phyloP scores from a whole-genome alignment of 2,888 invertebrate species.

The Vanessa cardui region DNA sequence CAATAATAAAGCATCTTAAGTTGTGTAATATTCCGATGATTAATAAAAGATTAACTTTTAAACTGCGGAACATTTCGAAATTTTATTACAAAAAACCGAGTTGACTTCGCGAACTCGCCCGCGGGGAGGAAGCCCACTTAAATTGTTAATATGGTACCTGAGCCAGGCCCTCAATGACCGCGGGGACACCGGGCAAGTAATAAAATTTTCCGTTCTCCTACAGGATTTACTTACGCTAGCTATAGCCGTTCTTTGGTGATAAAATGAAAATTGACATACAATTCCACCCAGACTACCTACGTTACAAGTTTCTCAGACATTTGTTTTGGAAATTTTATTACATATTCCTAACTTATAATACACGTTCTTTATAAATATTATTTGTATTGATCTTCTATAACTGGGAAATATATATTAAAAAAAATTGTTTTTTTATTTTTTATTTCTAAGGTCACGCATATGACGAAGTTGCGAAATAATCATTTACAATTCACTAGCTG shows the following conservation, averaged over 20 bases:
- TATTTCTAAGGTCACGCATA: no score
- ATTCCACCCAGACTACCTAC: conserved; percentile 19
- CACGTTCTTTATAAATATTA: neutral
- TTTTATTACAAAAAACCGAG: conserved; percentile 10
- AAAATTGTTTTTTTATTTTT: no score
- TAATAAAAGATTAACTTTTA: conserved; percentile 10
- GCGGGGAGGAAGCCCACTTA: conserved; percentile 16
- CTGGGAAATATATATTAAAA: neutral
- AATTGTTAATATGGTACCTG: conserved; percentile 21
- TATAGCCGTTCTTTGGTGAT: conserved; percentile 9
- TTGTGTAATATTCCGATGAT: neutral
- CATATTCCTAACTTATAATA: neutral
- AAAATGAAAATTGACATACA: conserved; percentile 31
- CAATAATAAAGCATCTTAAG: neutral
- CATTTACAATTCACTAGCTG: no score
- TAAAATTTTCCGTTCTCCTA: conserved; percentile 10
- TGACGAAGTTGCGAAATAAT: no score
- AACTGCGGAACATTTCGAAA: conserved; percentile 5
- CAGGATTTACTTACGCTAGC: conserved; percentile 14
- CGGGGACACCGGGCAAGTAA: conserved; percentile 14
- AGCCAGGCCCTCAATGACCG: conserved; percentile 16
- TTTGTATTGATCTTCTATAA: neutral
- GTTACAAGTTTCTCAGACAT: conserved; percentile 8
- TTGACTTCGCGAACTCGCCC: conserved; percentile 15
- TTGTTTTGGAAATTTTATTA: conserved; percentile 18